Conservation (phyloP, 2,797 vertebrate genomes). For the Loris lydekkerianus region DNA sequence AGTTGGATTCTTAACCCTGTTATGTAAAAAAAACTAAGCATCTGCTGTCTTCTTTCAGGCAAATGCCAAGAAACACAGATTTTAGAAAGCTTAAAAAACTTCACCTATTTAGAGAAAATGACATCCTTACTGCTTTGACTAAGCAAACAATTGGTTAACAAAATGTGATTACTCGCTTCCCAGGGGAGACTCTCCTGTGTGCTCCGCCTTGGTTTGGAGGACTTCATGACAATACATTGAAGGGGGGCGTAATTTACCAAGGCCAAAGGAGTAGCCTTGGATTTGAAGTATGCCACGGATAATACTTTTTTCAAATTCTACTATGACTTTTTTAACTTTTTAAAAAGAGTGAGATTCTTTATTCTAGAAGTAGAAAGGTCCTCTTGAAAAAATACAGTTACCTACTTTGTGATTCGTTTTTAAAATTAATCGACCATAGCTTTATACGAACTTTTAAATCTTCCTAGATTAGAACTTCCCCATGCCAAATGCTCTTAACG, state of each 20-base stretch:
- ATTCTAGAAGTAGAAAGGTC: slow-evolving; percentile 35
- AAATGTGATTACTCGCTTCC: slow-evolving; percentile 27
- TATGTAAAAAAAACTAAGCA: slow-evolving; percentile 57
- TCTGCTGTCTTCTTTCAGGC: slow-evolving; percentile 51
- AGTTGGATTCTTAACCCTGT: slow-evolving; percentile 44
- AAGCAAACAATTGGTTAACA: slow-evolving; percentile 65
- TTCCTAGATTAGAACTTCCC: neutral
- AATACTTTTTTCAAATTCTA: neutral
- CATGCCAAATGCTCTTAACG: neutral
- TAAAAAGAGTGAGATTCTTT: slow-evolving; percentile 56
- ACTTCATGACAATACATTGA: neutral
- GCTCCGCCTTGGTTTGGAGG: slow-evolving; percentile 3
- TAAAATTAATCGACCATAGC: neutral
- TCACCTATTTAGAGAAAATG: slow-evolving; percentile 66
- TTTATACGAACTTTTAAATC: slow-evolving; percentile 11
- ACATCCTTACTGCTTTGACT: slow-evolving; percentile 53
- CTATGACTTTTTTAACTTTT: slow-evolving; percentile 64
- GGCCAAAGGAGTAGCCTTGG: slow-evolving; percentile 46
- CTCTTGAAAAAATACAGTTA: slow-evolving; percentile 42
- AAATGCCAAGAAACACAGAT: slow-evolving; percentile 66
- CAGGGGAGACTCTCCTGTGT: neutral
- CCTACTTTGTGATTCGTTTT: slow-evolving; percentile 43
- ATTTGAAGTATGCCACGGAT: slow-evolving; percentile 17
- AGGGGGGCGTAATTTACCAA: neutral
- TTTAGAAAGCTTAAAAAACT: slow-evolving; percentile 60